Evolutionary conservation across 2,113 vertebrate species (phyloP).

Genomic region (Cygnus buccinator): DNA sequence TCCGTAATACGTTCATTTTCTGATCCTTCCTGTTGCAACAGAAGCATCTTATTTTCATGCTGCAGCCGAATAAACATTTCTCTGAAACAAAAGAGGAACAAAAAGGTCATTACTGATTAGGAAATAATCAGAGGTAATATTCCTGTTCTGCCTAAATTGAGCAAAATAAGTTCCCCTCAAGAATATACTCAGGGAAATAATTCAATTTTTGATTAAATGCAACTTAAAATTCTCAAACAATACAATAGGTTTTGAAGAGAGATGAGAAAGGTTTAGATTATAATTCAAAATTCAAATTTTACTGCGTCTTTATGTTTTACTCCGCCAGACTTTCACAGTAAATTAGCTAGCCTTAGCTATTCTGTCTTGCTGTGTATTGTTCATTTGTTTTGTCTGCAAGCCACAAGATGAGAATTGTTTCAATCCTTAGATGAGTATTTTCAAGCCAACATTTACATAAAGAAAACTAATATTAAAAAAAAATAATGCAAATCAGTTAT

Average conservation of each 20-base stretch:
- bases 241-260: neutral
- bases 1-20: conserved; percentile 87
- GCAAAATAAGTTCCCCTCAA: neutral
- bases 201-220: neutral
- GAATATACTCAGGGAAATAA: neutral
- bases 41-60: conserved; percentile 97
- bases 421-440: neutral
- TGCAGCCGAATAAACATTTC: conserved; percentile 94
- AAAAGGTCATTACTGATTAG: neutral
- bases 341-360: neutral
- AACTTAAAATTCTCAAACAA: neutral
- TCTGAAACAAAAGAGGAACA: conserved; percentile 66
- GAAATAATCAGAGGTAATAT: neutral
- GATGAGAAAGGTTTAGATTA: neutral
- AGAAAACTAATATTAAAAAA: neutral
- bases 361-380: neutral
- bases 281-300: neutral
- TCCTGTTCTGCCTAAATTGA: neutral
- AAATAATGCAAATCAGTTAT: neutral
- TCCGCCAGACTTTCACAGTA: neutral
- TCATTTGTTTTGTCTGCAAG: neutral
- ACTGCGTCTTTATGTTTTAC: neutral
- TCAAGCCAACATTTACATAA: neutral
- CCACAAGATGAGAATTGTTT: neutral
- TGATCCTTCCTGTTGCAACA: conserved; percentile 89